A percentile compares a stretch with the other conserved stretches of the same genome.
phyloP scores from a whole-genome alignment of 2,888 invertebrate species.

The Parnassius glacialis region DNA sequence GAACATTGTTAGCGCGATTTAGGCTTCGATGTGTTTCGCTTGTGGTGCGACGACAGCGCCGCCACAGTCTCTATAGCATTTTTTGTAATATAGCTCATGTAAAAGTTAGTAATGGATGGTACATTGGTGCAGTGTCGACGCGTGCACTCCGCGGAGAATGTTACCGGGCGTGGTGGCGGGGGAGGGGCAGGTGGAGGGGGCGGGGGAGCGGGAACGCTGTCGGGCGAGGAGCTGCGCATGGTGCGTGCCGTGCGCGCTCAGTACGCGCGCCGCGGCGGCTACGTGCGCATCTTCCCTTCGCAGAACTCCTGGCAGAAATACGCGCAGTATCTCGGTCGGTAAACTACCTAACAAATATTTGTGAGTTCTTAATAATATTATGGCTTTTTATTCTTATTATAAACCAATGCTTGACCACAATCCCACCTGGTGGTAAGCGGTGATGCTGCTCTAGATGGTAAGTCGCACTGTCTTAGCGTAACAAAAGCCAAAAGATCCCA shows the following conservation, averaged over 20 bases:
- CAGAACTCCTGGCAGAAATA: slow-evolving; percentile 93
- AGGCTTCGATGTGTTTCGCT: too few species aligned
- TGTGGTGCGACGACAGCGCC: too few species aligned
- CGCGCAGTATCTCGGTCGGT: slow-evolving; percentile 85
- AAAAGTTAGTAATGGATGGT: background rate
- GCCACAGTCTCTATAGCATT: too few species aligned
- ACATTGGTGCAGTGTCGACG: slow-evolving; percentile 80
- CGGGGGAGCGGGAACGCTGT: slow-evolving; percentile 62
- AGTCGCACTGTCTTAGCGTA: too few species aligned
- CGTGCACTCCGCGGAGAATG: slow-evolving; percentile 87
- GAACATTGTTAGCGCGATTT: too few species aligned
- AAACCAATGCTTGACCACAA: too few species aligned
- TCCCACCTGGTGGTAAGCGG: too few species aligned
- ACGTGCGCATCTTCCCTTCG: slow-evolving; percentile 94
- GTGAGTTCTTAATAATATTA: too few species aligned
- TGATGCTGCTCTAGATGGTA: too few species aligned
- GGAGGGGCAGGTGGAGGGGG: slow-evolving; percentile 74
- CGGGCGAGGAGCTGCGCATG: slow-evolving; percentile 89
- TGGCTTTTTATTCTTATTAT: too few species aligned
- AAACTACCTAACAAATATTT: slow-evolving; percentile 41
- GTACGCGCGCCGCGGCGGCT: slow-evolving; percentile 91
- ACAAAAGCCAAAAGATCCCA: too few species aligned
- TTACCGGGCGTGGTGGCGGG: slow-evolving; percentile 60
- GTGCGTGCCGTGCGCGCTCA: slow-evolving; percentile 88
- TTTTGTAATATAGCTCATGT: too few species aligned